These are phyloP conservation scores for Hetaerina titia DNA, from an alignment of 2,888 invertebrate species.

Conservation along the genomic window DNA sequence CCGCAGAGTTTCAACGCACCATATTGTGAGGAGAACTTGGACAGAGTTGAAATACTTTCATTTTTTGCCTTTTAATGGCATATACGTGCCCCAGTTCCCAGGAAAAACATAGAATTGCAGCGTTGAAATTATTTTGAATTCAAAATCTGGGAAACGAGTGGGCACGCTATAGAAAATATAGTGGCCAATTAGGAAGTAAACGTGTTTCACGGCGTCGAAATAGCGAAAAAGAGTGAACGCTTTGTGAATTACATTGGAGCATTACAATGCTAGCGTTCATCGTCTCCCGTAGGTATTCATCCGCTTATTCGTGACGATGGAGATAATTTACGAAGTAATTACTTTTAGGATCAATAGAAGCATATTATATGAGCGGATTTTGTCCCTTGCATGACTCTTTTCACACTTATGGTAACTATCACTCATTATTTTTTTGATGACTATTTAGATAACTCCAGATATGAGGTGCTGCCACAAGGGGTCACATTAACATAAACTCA, in stretches of 20 bases:
- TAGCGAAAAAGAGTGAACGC: not conserved
- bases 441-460: no score
- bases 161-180: not conserved
- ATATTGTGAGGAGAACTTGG: no score
- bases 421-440: no score
- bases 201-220: not conserved
- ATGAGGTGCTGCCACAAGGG: no score
- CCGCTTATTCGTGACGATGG: not conserved
- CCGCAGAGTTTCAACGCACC: no score
- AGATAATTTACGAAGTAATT: not conserved
- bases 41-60: no score
- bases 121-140: not conserved
- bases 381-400: no score
- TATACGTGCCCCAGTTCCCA: not conserved
- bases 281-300: not conserved
- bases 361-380: no score
- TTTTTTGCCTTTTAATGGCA: not conserved
- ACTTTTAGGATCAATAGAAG: not conserved
- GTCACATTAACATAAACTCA: not conserved
- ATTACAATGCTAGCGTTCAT: not conserved
- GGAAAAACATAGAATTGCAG: not conserved
- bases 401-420: no score
- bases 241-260: not conserved
- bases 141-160: not conserved
- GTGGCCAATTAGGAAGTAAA: slow-evolving; percentile 12